These are phyloP conservation scores for Tinea pellionella DNA, from an alignment of 2,888 invertebrate species.

Conservation along the genomic window DNA sequence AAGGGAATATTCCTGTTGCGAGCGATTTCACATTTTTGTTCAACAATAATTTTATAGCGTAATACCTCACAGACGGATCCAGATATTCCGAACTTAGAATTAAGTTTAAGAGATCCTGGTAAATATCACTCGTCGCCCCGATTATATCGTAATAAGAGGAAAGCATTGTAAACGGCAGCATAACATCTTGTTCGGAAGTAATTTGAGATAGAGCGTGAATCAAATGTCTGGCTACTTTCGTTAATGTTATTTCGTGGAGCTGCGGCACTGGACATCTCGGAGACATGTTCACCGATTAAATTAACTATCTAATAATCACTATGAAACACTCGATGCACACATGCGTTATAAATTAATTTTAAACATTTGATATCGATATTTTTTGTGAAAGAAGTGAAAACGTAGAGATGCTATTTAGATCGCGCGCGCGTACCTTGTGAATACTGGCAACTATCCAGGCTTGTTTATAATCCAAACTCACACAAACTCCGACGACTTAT, in stretches of 20 bases:
- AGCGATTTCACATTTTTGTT: constrained; percentile 74
- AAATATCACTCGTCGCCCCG: constrained; percentile 75
- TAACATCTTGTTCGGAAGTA: constrained; percentile 69
- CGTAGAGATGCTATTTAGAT: constrained; percentile 48
- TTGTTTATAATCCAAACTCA: constrained; percentile 56
- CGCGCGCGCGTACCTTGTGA: constrained; percentile 40
- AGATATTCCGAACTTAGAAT: constrained; percentile 74
- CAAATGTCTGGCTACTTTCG: constrained; percentile 70
- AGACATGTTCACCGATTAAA: constrained; percentile 57
- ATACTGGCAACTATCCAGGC: constrained; percentile 49
- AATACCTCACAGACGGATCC: constrained; percentile 75
- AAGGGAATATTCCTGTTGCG: constrained; percentile 77
- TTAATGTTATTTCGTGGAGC: constrained; percentile 70
- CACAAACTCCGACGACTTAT: constrained; percentile 44
- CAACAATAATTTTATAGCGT: constrained; percentile 73
- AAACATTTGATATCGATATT: constrained; percentile 16
- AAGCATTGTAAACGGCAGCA: constrained; percentile 69
- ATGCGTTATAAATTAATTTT: not conserved
- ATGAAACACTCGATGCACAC: not conserved
- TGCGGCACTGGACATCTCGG: constrained; percentile 72
- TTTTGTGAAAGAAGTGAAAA: constrained; percentile 53
- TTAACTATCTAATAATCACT: not conserved
- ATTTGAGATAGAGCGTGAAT: constrained; percentile 73
- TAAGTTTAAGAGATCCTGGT: constrained; percentile 75
- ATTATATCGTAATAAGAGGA: constrained; percentile 70